Evolutionary conservation across 2,888 invertebrate genomes (phyloP).

Genomic region (Chirona hameri): DNA sequence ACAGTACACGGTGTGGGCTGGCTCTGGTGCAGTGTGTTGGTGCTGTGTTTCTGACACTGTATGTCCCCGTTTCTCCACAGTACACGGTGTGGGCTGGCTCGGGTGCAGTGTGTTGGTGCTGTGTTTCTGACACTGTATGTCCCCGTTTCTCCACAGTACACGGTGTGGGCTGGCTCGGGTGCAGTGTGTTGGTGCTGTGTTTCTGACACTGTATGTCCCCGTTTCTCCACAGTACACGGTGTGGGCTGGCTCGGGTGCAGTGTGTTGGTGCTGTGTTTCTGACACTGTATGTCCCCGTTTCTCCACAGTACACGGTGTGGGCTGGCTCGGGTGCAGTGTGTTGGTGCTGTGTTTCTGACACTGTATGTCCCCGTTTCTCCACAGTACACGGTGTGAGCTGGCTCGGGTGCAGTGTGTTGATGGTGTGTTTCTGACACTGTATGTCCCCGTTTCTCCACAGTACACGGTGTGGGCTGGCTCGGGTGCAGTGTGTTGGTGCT

Average conservation of each 20-base stretch:
- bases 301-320: conserved; percentile 86
- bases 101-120: conserved; percentile 92
- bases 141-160: conserved; percentile 69
- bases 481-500: conserved; percentile 92
- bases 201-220: conserved; percentile 58
- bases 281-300: conserved; percentile 31
- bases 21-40: no score
- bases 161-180: conserved; percentile 90
- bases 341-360: conserved; percentile 84
- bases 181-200: conserved; percentile 93
- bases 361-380: conserved; percentile 49
- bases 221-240: conserved; percentile 73
- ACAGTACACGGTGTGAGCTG: conserved; percentile 92
- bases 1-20: no score
- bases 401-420: conserved; percentile 90
- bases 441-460: conserved; percentile 59
- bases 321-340: conserved; percentile 91
- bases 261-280: conserved; percentile 88
- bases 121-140: conserved; percentile 67
- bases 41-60: no score
- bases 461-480: conserved; percentile 91
- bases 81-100: conserved; percentile 91
- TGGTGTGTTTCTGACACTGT: conserved; percentile 76
- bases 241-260: conserved; percentile 97
- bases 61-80: conserved; percentile 59